Evolutionary conservation across 2,888 invertebrate genomes (phyloP).

Genomic region (Ophion obscuratus): DNA sequence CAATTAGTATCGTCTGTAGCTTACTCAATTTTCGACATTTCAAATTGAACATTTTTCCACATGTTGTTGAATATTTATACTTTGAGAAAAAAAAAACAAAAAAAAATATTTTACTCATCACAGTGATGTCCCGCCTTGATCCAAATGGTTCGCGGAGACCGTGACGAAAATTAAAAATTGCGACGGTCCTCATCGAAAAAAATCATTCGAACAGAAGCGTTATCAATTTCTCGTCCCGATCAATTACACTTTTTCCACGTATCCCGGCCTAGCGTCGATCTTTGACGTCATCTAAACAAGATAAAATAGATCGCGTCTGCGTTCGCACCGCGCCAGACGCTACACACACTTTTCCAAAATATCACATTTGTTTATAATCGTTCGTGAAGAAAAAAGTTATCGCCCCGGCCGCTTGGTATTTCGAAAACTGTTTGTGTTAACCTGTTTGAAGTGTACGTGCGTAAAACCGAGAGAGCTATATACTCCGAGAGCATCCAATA

Average conservation of each 20-base stretch:
- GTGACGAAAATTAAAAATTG: background rate
- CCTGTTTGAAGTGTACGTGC: constrained; percentile 8
- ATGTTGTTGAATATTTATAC: too few relatives aligned
- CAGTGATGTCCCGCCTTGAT: too few relatives aligned
- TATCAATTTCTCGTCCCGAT: background rate
- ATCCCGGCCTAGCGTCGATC: background rate
- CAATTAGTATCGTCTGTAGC: too few relatives aligned
- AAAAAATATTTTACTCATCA: too few relatives aligned
- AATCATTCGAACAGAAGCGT: background rate
- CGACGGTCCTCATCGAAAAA: background rate
- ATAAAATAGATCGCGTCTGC: constrained; percentile 30
- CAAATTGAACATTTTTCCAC: too few relatives aligned
- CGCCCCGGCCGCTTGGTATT: constrained; percentile 19
- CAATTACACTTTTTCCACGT: background rate
- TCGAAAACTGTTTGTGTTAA: constrained; percentile 34
- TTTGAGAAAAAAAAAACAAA: too few relatives aligned
- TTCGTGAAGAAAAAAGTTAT: constrained; percentile 19
- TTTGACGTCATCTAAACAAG: constrained; percentile 33
- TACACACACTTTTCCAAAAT: constrained; percentile 28
- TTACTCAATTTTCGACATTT: too few relatives aligned
- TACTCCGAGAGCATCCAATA: background rate
- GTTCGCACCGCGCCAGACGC: constrained; percentile 1
- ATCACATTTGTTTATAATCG: constrained; percentile 46
- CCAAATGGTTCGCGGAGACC: too few relatives aligned
- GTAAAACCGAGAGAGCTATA: constrained; percentile 30